Evolutionary conservation across 2,113 vertebrate species (phyloP).

Genomic region (Cercopithecus mona): DNA sequence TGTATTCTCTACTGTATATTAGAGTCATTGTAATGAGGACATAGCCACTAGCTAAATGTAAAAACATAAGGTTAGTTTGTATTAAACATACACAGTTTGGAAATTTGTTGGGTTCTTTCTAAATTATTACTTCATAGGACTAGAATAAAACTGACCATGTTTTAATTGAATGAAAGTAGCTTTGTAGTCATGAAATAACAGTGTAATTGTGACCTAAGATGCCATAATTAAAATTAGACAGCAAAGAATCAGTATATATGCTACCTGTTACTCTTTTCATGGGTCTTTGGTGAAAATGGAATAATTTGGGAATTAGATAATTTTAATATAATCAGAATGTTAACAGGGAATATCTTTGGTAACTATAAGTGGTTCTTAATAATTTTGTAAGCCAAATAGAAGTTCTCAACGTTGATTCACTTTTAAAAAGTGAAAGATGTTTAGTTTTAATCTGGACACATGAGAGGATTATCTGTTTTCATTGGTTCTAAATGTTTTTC

Average conservation of each 20-base stretch:
- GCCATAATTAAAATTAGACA: not conserved
- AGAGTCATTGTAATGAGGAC: not conserved
- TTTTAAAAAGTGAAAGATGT: not conserved
- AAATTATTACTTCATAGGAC: not conserved
- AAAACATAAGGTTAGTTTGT: not conserved
- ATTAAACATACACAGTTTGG: not conserved
- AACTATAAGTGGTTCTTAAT: not conserved
- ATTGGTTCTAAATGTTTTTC: not conserved
- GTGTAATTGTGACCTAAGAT: not conserved
- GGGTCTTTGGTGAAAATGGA: not conserved
- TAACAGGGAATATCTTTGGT: not conserved
- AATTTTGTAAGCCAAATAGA: not conserved
- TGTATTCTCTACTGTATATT: not conserved
- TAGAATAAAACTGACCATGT: not conserved
- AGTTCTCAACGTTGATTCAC: not conserved
- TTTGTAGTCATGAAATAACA: not conserved
- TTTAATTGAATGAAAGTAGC: not conserved
- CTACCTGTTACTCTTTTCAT: not conserved
- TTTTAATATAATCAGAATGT: not conserved
- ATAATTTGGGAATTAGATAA: not conserved
- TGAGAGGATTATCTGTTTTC: not conserved
- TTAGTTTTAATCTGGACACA: not conserved
- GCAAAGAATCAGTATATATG: not conserved
- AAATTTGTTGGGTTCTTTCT: not conserved
- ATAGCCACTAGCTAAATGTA: not conserved